These are phyloP conservation scores for Gallinago nigripennis DNA, from an alignment of 2,797 vertebrate species.

Conservation along the genomic window DNA sequence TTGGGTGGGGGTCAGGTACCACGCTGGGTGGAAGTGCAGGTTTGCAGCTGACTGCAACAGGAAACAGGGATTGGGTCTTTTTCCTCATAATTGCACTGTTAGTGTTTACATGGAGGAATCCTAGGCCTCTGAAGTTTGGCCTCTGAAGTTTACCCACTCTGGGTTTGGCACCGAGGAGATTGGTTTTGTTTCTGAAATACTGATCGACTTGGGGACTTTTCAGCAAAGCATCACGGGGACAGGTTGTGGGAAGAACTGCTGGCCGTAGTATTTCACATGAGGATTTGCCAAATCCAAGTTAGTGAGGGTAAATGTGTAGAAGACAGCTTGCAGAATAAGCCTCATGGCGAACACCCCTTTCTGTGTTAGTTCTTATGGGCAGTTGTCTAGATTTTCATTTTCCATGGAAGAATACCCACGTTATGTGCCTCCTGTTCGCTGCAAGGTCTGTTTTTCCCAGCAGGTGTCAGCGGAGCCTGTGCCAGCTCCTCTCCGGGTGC, in stretches of 20 bases:
- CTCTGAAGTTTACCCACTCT: background rate
- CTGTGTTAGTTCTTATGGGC: background rate
- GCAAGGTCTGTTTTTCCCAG: background rate
- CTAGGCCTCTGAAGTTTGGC: too few relatives aligned
- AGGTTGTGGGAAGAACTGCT: background rate
- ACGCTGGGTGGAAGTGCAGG: background rate
- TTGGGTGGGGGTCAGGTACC: background rate
- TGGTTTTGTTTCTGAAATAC: background rate
- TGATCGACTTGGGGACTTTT: background rate
- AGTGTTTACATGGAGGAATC: background rate
- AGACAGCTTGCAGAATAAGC: background rate
- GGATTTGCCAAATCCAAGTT: background rate
- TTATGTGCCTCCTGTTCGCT: background rate
- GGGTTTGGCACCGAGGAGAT: too few relatives aligned
- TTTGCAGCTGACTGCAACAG: background rate
- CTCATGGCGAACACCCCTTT: background rate
- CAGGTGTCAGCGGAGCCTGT: background rate
- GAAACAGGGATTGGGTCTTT: background rate
- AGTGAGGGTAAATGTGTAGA: background rate
- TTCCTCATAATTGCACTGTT: too few relatives aligned
- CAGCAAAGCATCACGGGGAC: accelerated
- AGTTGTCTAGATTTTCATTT: background rate
- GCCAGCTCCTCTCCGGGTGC: background rate
- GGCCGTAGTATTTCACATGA: background rate
- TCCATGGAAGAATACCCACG: accelerated